Conservation (phyloP, 2,888 invertebrate genomes). For the Eupeodes latifasciatus region DNA sequence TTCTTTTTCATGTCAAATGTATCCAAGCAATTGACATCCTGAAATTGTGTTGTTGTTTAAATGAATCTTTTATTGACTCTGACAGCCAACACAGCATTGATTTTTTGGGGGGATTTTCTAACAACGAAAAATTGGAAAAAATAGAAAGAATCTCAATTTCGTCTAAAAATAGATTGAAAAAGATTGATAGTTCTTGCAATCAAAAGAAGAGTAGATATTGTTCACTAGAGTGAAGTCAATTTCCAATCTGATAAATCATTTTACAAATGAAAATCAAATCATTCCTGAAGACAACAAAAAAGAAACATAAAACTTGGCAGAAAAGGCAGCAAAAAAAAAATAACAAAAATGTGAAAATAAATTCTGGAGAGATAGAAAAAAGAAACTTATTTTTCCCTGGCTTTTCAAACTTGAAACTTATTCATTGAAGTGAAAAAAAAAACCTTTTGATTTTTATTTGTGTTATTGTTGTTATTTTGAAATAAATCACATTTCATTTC, state of each 20-base stretch:
- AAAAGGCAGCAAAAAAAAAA: neutral
- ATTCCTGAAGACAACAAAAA: neutral
- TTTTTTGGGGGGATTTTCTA: constrained; percentile 1
- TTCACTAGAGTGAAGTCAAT: constrained; percentile 38
- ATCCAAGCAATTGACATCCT: no score
- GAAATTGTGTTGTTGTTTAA: neutral
- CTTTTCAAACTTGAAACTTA: neutral
- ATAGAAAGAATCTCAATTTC: neutral
- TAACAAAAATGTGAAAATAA: constrained; percentile 9
- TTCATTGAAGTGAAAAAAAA: constrained; percentile 6
- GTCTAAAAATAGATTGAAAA: constrained; percentile 14
- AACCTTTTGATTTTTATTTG: neutral
- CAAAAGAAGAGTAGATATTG: constrained; percentile 9
- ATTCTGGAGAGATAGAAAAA: constrained; percentile 2
- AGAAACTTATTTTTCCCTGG: neutral
- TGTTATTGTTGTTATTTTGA: neutral
- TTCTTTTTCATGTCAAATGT: no score
- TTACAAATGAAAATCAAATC: constrained; percentile 37
- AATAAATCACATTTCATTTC: neutral
- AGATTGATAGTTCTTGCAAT: constrained; percentile 38
- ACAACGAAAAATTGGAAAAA: neutral
- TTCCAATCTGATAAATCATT: constrained; percentile 41
- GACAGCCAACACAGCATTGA: constrained; percentile 7
- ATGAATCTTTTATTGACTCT: constrained; percentile 9
- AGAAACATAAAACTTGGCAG: neutral